Evolutionary conservation across 2,888 invertebrate genomes (phyloP), one percentile per base, ranked within the genome.

Genomic region (Campoplex nolae): DNA sequence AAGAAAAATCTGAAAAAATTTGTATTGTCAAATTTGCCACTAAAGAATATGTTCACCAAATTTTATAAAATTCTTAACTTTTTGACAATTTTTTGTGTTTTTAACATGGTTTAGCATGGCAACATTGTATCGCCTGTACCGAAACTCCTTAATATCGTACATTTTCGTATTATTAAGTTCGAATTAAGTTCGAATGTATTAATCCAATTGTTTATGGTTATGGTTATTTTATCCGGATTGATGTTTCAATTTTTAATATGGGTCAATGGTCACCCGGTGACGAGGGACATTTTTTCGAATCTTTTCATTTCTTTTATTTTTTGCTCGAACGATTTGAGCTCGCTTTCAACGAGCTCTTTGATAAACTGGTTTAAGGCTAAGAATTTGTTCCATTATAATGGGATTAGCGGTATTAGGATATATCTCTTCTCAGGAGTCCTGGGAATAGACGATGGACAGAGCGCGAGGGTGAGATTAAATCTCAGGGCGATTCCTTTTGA

Each of bases 351-450:
- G 70, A 38, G 80, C 71, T 88, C 87, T 89, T 89, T 87, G 79
- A 88, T 89, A 89, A 90, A 92, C 91, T 90, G 90, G 90, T 90
- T 90, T 80, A 84, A 74, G 67, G 81, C 76, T 77, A 83, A 23
- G 90, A 91, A 89, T 90, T 88, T 90, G 88, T 89, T 90, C 89
- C 28, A 32, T 48, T 65, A 38, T 92, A 92, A 92, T 91, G 90
- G 89, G 91, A 91, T 92, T 91, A 91, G 90, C 87, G 88, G 90
- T 89, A 68, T 77, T 91, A 91, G 89, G 89, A 89, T 38, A 38
- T 90, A 38, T 90, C 89, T 87, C 58, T 75, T 56, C 68, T 73
- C 76, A 76, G 56, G 79, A 58, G 62, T 68, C 78, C 71, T 51
- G 65, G 23, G 67, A 79, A 51, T 79, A 51, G 68, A 70, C 73